These are phyloP conservation scores for Amblyopsis hoosieri DNA, from an alignment of 2,797 vertebrate genomes.

Conservation along the genomic window DNA sequence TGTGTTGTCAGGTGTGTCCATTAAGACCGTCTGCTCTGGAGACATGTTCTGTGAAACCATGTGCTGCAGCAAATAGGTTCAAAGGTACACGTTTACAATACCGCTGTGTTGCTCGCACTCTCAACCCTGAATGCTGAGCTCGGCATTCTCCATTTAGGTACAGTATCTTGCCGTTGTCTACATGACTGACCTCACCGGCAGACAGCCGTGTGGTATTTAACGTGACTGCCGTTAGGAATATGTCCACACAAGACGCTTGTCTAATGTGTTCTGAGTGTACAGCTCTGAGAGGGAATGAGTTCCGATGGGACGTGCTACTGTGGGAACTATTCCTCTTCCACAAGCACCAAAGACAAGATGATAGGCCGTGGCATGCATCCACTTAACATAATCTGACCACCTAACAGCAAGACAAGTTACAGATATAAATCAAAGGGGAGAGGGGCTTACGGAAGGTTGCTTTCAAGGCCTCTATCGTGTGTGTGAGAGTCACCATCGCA, in stretches of 20 bases:
- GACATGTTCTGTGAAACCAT: constrained; percentile 45
- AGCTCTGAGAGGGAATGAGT: constrained; percentile 28
- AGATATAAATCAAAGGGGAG: constrained; percentile 59
- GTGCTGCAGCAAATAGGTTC: constrained; percentile 55
- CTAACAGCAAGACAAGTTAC: constrained; percentile 63
- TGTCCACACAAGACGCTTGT: constrained; percentile 29
- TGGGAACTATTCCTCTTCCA: constrained; percentile 53
- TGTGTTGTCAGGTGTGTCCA: constrained; percentile 58
- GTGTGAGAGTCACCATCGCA: constrained; percentile 36
- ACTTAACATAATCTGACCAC: constrained; percentile 69
- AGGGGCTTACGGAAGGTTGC: constrained; percentile 27
- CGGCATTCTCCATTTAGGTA: background rate
- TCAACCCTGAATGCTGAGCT: constrained; percentile 30
- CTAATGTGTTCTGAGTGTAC: constrained; percentile 55
- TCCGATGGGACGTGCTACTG: constrained; percentile 13
- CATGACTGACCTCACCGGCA: constrained; percentile 48
- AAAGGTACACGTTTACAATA: constrained; percentile 68
- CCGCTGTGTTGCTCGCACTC: constrained; percentile 9
- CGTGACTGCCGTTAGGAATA: constrained; percentile 20
- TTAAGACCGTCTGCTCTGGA: constrained; percentile 42
- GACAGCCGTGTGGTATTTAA: constrained; percentile 31
- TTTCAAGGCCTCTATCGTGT: constrained; percentile 36
- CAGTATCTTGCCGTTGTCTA: constrained; percentile 7
- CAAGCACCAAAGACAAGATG: constrained; percentile 34
- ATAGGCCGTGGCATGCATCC: constrained; percentile 75